Evolutionary conservation across 2,888 invertebrate genomes (phyloP), one percentile per base, ranked within the genome.

Genomic region (Lacanobia wlatinum): DNA sequence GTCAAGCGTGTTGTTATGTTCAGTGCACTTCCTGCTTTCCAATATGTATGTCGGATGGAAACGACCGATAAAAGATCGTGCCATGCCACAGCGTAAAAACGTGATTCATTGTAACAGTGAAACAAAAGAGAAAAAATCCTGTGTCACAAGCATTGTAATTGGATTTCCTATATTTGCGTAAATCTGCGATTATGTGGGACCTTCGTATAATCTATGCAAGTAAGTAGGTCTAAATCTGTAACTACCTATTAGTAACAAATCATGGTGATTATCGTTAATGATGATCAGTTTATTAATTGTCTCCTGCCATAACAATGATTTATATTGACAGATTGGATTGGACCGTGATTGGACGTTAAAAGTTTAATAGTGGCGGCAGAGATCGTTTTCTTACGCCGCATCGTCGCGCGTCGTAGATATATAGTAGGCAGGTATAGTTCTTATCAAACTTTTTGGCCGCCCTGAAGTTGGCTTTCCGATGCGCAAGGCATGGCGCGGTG

Each of bases 81-180:
- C 16, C 18, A 28, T 65, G 40, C 21, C 28, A 46, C 63, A 48
- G 10, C 14, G 38, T 55, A 66, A 66, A 63, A 40, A 63, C 66
- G 75, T 64, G 38, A 79, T 70, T 60, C 16, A 78, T 78, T 67
- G 66, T 64, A 63, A 60, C 63, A 70, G n/a, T 23, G 43, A 34
- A 67, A 78, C 76, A 79, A 78, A 66, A 64, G 53, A 52, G 4
- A 50, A 78, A 78, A 75, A 75, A 48, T 1, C 40, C n/a, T 9
- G 61, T 63, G 71, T 46, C 59, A 67, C 77, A 55, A 75, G 48
- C 75, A 79, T 76, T 79, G 75, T 67, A 61, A 71, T 64, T 79
- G 10, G 46, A 56, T 75, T 79, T 75, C 79, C 79, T 70, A 59
- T 28, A 79, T 67, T 79, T 79, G 52, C 76, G 78, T 67, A 79